Evolutionary conservation across 2,888 invertebrate genomes (phyloP), one percentile per base, ranked within the genome.

Genomic region (Cerastoderma edule): DNA sequence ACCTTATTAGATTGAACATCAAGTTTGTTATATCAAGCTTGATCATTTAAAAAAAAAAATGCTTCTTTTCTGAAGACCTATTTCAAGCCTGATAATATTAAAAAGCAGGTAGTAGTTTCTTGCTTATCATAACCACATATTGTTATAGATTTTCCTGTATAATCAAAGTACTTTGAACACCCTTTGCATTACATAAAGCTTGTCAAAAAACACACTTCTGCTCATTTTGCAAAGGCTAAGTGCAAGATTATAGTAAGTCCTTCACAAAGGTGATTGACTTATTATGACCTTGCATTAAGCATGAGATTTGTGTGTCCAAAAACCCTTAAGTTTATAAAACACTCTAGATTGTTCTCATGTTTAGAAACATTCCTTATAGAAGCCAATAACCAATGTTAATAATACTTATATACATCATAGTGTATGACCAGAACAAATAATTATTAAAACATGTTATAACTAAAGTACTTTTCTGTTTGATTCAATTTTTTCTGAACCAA

Each of bases 391-490:
- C 33, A 60, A 24, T 39, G 27, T 27, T 60, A 60, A 60, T 60
- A n/a, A n/a, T n/a, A n/a, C n/a, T 53, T 60, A 33, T 60, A 60
- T 39, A 60, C 60, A 22, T 35, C n/a, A n/a, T n/a, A n/a, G 39
- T 60, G 39, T 60, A 22, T 22, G 22, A 60, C 60, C 39, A 60
- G 39, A 39, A 39, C 60, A 60, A 27, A 24, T 50, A 22, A 39
- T 60, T 39, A 60, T 33, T 60, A 60, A 60, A 60, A 19, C 22
- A 16, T 56, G 28, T 56, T 28, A 28, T 56, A 56, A 56, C 56
- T 56, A 16, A 56, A n/a, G 2, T 4, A 10, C 24, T 50, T n/a
- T 50, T 2, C 2, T 1, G 22, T 50, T 2, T n/a, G n/a, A 19
- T 50, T 50, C 22, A 50, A 13, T 22, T 50, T n/a, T 10, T 50